Conservation (phyloP, 2,113 vertebrate species). For the Anguilla japonica region DNA sequence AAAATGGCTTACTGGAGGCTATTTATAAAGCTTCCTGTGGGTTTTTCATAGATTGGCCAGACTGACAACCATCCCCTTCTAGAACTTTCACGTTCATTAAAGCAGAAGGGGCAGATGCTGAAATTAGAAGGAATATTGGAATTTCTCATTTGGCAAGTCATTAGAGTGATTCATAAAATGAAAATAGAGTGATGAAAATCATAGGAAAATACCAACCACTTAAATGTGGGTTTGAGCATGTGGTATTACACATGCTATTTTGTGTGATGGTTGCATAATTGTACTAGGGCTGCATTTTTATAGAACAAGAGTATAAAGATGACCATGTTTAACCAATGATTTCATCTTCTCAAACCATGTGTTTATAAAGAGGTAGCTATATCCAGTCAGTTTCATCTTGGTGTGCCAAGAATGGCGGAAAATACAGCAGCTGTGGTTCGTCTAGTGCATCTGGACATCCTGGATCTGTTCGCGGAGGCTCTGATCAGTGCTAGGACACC, state of each 20-base stretch:
- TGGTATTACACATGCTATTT: background rate
- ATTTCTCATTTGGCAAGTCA: background rate
- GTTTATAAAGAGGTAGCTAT: background rate
- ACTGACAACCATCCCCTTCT: background rate
- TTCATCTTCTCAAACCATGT: background rate
- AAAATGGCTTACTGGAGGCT: background rate
- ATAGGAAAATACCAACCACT: background rate
- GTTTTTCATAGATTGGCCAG: background rate
- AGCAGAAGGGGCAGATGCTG: background rate
- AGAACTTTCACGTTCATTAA: background rate
- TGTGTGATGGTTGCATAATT: background rate
- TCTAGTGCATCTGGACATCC: background rate
- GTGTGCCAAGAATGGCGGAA: background rate
- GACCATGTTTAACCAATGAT: background rate
- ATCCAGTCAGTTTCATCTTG: background rate
- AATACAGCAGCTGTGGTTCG: background rate
- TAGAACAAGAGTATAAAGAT: background rate
- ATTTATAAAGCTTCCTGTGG: background rate
- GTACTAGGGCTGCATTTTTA: background rate
- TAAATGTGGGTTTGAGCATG: background rate
- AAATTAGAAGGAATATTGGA: background rate
- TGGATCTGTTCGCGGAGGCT: background rate
- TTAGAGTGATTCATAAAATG: background rate
- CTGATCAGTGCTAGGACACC: background rate
- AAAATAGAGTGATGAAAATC: background rate